These are phyloP conservation scores for Allophyes oxyacanthae DNA, from an alignment of 2,888 invertebrate species.

Conservation along the genomic window DNA sequence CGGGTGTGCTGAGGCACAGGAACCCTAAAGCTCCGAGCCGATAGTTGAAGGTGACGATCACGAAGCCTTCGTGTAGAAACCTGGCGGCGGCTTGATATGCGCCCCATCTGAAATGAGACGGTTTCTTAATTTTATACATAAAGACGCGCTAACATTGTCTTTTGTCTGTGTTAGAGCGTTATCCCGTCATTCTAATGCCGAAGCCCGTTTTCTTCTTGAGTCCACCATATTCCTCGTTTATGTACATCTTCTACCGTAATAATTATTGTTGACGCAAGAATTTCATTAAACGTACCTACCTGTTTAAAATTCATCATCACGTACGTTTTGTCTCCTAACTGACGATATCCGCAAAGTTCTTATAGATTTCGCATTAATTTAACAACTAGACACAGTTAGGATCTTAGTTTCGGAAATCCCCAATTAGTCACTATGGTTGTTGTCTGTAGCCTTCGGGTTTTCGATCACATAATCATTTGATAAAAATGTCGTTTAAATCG, in stretches of 20 bases:
- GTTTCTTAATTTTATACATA: neutral
- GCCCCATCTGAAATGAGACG: constrained; percentile 75
- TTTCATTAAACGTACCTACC: neutral
- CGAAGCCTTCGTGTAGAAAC: constrained; percentile 68
- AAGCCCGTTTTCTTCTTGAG: too few species aligned
- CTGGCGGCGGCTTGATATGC: constrained; percentile 66
- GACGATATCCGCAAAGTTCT: neutral
- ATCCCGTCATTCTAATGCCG: too few species aligned
- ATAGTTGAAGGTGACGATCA: constrained; percentile 81
- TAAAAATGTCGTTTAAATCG: constrained; percentile 4
- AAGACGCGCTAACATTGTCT: neutral
- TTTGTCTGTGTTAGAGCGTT: too few species aligned
- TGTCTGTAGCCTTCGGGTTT: constrained; percentile 17
- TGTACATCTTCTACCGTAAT: neutral
- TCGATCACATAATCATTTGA: constrained; percentile 2
- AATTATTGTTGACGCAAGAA: neutral
- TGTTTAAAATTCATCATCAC: constrained; percentile 8
- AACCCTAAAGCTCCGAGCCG: constrained; percentile 83
- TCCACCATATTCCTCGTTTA: neutral
- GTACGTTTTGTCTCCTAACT: constrained; percentile 6
- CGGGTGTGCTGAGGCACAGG: constrained; percentile 72
- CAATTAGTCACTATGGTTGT: constrained; percentile 39
- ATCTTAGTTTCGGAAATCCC: constrained; percentile 40
- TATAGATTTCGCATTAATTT: constrained; percentile 4
- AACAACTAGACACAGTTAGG: constrained; percentile 13